Evolutionary conservation across 2,113 vertebrate species (phyloP), one percentile per base, ranked within the genome.

Genomic region (Petrocephalus zakoni): DNA sequence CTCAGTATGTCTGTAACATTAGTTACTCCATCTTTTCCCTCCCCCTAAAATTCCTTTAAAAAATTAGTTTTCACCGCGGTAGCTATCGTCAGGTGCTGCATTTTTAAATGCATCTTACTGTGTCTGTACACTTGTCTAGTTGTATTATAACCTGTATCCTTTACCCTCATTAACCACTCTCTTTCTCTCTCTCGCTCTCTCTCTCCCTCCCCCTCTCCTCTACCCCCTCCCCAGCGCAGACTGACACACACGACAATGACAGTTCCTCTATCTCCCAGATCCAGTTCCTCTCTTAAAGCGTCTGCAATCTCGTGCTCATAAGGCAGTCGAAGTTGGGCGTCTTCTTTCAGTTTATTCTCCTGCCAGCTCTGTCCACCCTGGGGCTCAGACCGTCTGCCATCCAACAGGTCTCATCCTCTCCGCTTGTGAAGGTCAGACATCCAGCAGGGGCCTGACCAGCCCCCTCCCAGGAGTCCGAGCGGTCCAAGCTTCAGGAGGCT

Each of bases 231-330:
- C 87, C 6, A 49, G 29, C 85, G 84, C 90, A 92, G 90, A 92
- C 89, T 92, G 90, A 89, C 91, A 90, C 87, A 90, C 91, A 89
- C 92, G 93, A 91, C 93, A 87, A 91, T 93, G 93, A 92, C 92
- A 96, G 95, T 96, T 96, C 95, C 95, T 93, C 93, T 96, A 95
- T 96, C 94, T 94, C 89, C 91, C 93, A 93, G 93, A 95, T 92
- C 93, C 93, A 95, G 95, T 96, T 95, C 94, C 93, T 95, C 94
- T 94, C 93, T 95, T 93, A 93, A 92, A 94, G 92, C 93, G 92
- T 92, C 93, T 91, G 92, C 93, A 93, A 93, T 94, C 93, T 94
- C 93, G 91, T 92, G 92, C 91, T 91, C 91, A 90, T 88, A 88
- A 88, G 87, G n/a, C 82, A 68, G 42, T 19, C 25, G 88, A 61